Evolutionary conservation across 2,888 invertebrate species (phyloP), one percentile per base, ranked within the genome.

Genomic region (Bhutanitis thaidina): DNA sequence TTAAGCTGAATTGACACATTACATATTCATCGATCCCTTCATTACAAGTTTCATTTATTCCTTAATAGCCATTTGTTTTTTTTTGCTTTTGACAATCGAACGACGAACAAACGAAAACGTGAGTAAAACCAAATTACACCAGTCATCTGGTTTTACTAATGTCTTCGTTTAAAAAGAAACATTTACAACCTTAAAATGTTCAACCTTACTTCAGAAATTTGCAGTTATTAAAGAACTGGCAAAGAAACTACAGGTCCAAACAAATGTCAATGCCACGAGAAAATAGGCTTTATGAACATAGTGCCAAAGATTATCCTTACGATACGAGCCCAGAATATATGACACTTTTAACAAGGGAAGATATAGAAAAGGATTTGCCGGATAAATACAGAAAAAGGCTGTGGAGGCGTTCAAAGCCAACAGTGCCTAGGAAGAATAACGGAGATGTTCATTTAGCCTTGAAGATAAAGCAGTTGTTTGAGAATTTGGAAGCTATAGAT

Each of bases 321-420:
- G 93, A 91, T 56, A 92, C 91, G 0, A 84, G 90, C 58, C 79
- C 90, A 0, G 90, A 91, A n/a, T 91, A 88, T 61, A 85, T 91
- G 69, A 81, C 79, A 14, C 71, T 91, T 7, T 69, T 91, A 9
- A 87, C 83, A 0, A 71, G 92, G 56, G 80, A 86, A 25, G 86
- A 88, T 43, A 74, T 87, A 13, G 79, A 89, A 59, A 86, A 82
- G 54, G 90, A 91, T 58, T 65, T 89, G 2, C 89, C 90, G 0
- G 84, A 90, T 51, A 87, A 88, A 55, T 86, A 80, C 40, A 81
- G 53, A 52, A 86, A 70, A 60, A 75, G 64, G 9, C 58, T 88
- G 8, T 14, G 72, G 0, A 67, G 74, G 7, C 65, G 63, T 29
- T 72, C 71, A 2, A 83, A 77, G 41, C 80, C 74, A 0, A 71